Evolutionary conservation across 2,797 vertebrate species (phyloP), one percentile per base, ranked within the genome.

Genomic region (Anomalospiza imberbis): DNA sequence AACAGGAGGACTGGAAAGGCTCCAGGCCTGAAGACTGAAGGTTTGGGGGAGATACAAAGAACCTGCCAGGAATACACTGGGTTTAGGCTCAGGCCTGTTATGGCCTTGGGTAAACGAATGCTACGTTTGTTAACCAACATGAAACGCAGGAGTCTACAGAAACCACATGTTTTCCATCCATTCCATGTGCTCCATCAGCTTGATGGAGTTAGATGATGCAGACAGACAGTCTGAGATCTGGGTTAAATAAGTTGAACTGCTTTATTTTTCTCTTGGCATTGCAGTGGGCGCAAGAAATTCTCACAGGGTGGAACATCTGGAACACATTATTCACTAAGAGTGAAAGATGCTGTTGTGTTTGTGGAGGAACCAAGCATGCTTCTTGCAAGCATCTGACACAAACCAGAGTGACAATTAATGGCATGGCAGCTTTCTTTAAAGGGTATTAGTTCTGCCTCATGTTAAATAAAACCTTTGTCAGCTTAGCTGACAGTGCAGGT

Each of bases 171-270:
- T 96, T 96, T 96, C 91, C 80, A 92, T 72, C 94, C 78, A 75
- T 90, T 77, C 86, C 83, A 87, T 82, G 92, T 87, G 81, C 94
- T 95, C 70, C 92, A 88, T 91, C 87, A 95, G 91, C 93, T 93
- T 96, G 94, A 96, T 87, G 90, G 92, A 96, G 94, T 95, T 96
- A 96, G 83, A 95, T 91, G 93, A 96, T 88, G 91, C 91, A 96
- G 94, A 95, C 94, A 95, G 94, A 92, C 94, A 96, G 96, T 96
- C 95, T 96, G 92, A 92, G 90, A 96, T 95, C 94, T 97, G 87
- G 93, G 95, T 97, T 95, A 96, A 95, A 94, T 94, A 94, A 96
- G 78, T 91, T 94, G 93, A 94, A 87, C 92, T 65, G 90, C 77
- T 95, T 95, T 95, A 94, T 96, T 95, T 95, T 96, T 92, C 88